Percentiles rank a stretch among this genome's conserved stretches.
Evolutionary conservation across 2,888 invertebrate genomes (phyloP).

Genomic region (Melolontha melolontha): DNA sequence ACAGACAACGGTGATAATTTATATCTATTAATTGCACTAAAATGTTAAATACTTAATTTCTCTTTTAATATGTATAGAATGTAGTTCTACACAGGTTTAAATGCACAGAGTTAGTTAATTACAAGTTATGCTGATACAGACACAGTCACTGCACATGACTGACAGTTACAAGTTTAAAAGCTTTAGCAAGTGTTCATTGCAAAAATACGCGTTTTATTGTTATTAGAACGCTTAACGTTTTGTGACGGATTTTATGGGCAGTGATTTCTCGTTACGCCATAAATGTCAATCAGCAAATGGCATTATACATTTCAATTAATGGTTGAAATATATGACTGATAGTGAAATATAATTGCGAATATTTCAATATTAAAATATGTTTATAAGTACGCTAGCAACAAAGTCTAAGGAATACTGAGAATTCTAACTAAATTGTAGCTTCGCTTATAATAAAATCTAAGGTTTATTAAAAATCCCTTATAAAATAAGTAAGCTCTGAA

Average conservation of each 20-base stretch:
- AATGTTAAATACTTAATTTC: too few species aligned
- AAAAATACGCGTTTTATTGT: slow-evolving; percentile 36
- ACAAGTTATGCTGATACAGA: slow-evolving; percentile 5
- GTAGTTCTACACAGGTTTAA: slow-evolving; percentile 4
- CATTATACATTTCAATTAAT: slow-evolving; percentile 36
- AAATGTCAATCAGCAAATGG: slow-evolving; percentile 30
- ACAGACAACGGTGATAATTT: too few species aligned
- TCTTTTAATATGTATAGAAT: not conserved
- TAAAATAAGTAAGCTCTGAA: too few species aligned
- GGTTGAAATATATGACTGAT: not conserved
- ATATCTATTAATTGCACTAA: too few species aligned
- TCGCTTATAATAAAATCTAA: too few species aligned
- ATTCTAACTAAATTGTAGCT: too few species aligned
- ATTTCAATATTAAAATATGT: too few species aligned
- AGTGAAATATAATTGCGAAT: not conserved
- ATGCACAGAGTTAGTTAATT: slow-evolving; percentile 26
- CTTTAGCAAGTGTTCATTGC: slow-evolving; percentile 19
- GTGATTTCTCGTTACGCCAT: slow-evolving; percentile 30
- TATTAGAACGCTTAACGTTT: slow-evolving; percentile 36
- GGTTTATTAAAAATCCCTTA: too few species aligned
- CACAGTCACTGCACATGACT: slow-evolving; percentile 14
- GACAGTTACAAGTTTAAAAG: slow-evolving; percentile 32
- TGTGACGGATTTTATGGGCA: slow-evolving; percentile 35
- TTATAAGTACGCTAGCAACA: too few species aligned
- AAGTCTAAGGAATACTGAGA: too few species aligned